Evolutionary conservation across 2,888 invertebrate genomes (phyloP), one percentile per base, ranked within the genome.

Genomic region (Hemicrepidius hirtus): DNA sequence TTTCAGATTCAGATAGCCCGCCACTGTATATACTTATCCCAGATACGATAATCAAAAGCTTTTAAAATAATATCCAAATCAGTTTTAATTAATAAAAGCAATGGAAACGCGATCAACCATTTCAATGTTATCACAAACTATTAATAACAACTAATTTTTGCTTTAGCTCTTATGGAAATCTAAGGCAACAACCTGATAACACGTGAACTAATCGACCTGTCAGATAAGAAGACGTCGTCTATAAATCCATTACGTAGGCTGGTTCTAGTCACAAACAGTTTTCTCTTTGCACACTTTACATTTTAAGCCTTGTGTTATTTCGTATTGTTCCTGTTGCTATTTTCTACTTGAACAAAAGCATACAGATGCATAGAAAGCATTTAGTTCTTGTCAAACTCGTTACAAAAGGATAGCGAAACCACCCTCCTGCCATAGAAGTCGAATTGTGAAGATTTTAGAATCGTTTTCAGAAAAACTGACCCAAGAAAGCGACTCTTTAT

Each of bases 191-290:
- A 50, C 32, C 37, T 65, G 65, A 65, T 65, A 65, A 50, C 65
- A 65, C 35, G 20, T 50, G 65, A 65, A 65, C 65, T 65, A 65
- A 65, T 65, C 53, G 65, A 65, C 65, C 65, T 65, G 50, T 65
- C 65, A 40, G 65, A 50, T 49, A 65, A 50, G 32, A 50, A 53
- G 65, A 53, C 65, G 53, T 37, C 50, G 21, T 50, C 50, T 40
- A 50, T 50, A 65, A 65, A 65, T 65, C 65, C 20, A 65, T 53
- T 65, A 65, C 65, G 21, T 37, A 49, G 20, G 10, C 37, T 28
- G 64, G 49, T 64, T 64, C 44, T 62, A 28, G 44, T 62, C 44
- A 62, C 21, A 13, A 13, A 24, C 41, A 35, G 18, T 37, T 40
- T 46, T 63, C 40, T 40, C 20, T 20, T 28, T 32, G 32, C 13